These are phyloP conservation scores for Cheilosia vernalis DNA, from an alignment of 2,888 invertebrate genomes.

Conservation along the genomic window DNA sequence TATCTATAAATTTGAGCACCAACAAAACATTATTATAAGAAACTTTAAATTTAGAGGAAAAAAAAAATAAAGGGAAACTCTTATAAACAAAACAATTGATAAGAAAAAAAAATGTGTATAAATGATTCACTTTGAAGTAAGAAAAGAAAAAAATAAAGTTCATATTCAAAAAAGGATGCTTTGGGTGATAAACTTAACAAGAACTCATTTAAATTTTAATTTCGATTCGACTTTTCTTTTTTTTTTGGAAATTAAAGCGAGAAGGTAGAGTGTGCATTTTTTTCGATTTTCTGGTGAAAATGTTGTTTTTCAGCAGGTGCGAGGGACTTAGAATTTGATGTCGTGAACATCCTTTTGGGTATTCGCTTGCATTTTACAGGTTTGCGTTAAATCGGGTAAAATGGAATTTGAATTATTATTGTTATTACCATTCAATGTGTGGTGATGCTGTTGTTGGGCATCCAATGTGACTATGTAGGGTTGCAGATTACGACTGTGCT, in stretches of 20 bases:
- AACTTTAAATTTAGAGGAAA: conserved; percentile 46
- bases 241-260: neutral
- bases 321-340: conserved; percentile 87
- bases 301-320: conserved; percentile 32
- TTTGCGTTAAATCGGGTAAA: conserved; percentile 83
- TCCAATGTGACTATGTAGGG: conserved; percentile 78
- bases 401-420: conserved; percentile 82
- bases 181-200: conserved; percentile 19
- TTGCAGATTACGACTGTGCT: conserved; percentile 81
- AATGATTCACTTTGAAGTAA: conserved; percentile 58
- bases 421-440: conserved; percentile 82
- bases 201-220: conserved; percentile 9
- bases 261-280: conserved; percentile 8
- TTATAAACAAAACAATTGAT: conserved; percentile 48
- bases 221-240: conserved; percentile 1
- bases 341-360: conserved; percentile 94
- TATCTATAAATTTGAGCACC: conserved; percentile 67
- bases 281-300: conserved; percentile 20
- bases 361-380: conserved; percentile 89
- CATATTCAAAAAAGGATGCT: conserved; percentile 31
- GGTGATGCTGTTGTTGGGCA: conserved; percentile 76
- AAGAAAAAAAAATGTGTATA: conserved; percentile 40
- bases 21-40: conserved; percentile 58
- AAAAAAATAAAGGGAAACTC: conserved; percentile 39
- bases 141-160: conserved; percentile 28